phyloP scores from a whole-genome alignment of 2,888 invertebrate species.

The Torymus texanus region DNA sequence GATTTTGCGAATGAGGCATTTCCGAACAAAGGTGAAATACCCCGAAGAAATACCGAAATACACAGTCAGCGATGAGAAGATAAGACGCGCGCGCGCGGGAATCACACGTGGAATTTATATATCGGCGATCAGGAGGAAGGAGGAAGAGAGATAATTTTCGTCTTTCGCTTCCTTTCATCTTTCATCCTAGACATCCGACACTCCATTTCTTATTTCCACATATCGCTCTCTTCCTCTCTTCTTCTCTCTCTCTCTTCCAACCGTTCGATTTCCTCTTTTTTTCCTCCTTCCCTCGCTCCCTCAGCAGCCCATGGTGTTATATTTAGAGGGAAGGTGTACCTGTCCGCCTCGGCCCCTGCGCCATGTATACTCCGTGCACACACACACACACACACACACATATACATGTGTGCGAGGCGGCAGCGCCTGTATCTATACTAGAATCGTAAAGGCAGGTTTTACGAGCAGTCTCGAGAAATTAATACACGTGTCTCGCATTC shows the following conservation, averaged over 20 bases:
- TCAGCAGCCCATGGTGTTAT: slow-evolving; percentile 55
- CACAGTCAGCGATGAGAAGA: background rate
- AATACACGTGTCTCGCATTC: slow-evolving; percentile 72
- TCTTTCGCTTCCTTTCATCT: slow-evolving; percentile 55
- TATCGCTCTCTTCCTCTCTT: slow-evolving; percentile 35
- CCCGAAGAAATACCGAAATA: slow-evolving; percentile 2
- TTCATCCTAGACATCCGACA: slow-evolving; percentile 18
- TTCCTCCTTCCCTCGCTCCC: slow-evolving; percentile 26
- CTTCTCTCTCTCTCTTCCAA: slow-evolving; percentile 28
- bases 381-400: background rate
- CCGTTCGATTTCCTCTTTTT: too few species aligned
- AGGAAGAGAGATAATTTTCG: slow-evolving; percentile 53
- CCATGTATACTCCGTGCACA: slow-evolving; percentile 20
- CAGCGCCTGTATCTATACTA: slow-evolving; percentile 66
- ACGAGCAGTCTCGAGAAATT: slow-evolving; percentile 73
- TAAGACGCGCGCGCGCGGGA: slow-evolving; percentile 47
- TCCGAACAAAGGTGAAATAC: background rate
- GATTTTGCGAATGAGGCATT: too few species aligned
- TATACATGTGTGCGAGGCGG: background rate
- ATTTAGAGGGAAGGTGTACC: slow-evolving; percentile 60
- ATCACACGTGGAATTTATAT: slow-evolving; percentile 38
- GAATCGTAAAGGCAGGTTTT: slow-evolving; percentile 72
- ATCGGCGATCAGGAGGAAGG: slow-evolving; percentile 36
- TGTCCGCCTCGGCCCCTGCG: slow-evolving; percentile 49
- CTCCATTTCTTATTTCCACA: slow-evolving; percentile 35